These are phyloP conservation scores for Pristiophorus japonicus DNA, from an alignment of 2,113 vertebrate genomes.

Conservation along the genomic window DNA sequence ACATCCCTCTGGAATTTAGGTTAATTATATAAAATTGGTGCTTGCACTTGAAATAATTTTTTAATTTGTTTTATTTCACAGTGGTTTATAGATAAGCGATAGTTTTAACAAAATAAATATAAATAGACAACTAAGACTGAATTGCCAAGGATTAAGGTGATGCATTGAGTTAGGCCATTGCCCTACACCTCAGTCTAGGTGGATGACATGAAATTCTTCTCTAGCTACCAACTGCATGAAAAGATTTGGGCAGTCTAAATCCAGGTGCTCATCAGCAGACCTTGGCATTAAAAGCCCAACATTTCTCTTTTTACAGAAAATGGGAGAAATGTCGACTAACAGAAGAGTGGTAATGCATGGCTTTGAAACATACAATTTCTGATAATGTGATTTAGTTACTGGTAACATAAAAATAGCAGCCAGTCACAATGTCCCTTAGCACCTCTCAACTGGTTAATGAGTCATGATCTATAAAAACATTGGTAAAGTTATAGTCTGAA, in stretches of 20 bases:
- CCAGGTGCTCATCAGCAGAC: background rate
- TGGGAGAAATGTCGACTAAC: background rate
- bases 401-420: background rate
- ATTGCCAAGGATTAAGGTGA: background rate
- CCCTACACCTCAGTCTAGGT: no score
- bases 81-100: background rate
- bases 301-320: background rate
- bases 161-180: background rate
- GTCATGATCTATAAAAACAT: background rate
- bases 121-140: background rate
- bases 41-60: background rate
- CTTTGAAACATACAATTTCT: background rate
- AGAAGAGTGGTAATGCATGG: background rate
- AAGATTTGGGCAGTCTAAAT: background rate
- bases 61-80: background rate
- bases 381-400: background rate
- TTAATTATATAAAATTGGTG: constrained; percentile 11
- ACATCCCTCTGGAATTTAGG: background rate
- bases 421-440: background rate
- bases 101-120: background rate
- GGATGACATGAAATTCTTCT: background rate
- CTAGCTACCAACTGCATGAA: background rate
- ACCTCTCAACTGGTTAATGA: background rate
- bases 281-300: background rate
- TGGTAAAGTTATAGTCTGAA: background rate